Base-by-base conservation (phyloP, 2,888 invertebrate species). In the Metalampra italica region DNA sequence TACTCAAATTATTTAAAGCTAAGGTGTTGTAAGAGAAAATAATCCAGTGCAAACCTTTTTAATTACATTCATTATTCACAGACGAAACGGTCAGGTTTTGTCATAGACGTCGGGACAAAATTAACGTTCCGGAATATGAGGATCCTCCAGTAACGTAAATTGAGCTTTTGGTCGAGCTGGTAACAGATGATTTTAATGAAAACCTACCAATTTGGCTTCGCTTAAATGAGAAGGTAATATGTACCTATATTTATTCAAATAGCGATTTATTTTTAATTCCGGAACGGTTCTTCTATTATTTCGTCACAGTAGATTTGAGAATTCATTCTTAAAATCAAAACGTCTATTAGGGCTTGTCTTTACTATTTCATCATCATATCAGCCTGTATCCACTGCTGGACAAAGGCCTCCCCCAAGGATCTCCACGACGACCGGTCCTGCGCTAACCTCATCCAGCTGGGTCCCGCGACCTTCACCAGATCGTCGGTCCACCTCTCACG, bases 11-110 rank as follows among this genome's bases (percentile, higher is more conserved):
- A 65, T 49, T 64, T 47, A 52, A 52, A 29, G 46, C 40, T 63
- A 62, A 65, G 57, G 60, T 63, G 59, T 64, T 60, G 60, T 61
- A 57, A 53, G 51, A 49, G 57, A 55, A 66, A 68, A 71, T 65
- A 58, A 62, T 56, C 63, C 60, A 58, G 64, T 63, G 59, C 59
- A 64, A 75, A 74, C 74, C 71, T 73, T 77, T 76, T 70, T 67
- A 79, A 77, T 76, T 71, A 60, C 59, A 47, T 56, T 55, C 65
- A 71, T 78, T 75, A 65, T 57, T 66, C 61, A 59, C 40, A 46
- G 49, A 53, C 43, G 47, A 53, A 50, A 57, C 56, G 62, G 59
- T 60, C 52, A 55, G 55, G 57, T 58, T 56, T 57, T 63, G 58
- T 55, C 51, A 50, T 51, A 50, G 52, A 50, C 54, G 51, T 50